phyloP scores from a whole-genome alignment of 2,797 vertebrate genomes.

The Chelon labrosus region DNA sequence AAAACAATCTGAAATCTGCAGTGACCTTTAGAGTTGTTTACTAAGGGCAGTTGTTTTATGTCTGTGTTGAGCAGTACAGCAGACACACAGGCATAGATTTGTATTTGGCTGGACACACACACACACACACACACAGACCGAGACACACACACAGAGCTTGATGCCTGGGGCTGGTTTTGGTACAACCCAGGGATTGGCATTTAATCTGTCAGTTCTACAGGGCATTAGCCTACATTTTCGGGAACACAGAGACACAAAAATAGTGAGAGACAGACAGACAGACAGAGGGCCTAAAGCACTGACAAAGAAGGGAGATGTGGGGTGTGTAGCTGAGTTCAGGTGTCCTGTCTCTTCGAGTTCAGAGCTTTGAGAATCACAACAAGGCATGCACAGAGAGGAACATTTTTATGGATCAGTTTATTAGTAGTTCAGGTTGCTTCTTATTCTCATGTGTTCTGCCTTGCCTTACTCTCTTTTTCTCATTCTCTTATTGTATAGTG shows the following conservation, averaged over 20 bases:
- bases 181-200: conserved; percentile 79
- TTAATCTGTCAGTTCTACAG: conserved; percentile 78
- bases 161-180: conserved; percentile 74
- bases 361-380: conserved; percentile 50
- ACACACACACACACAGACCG: conserved; percentile 12
- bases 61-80: conserved; percentile 52
- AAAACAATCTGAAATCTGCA: conserved; percentile 65
- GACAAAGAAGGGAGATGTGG: conserved; percentile 18
- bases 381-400: background rate
- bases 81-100: conserved; percentile 62
- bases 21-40: conserved; percentile 78
- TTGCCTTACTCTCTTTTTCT: background rate
- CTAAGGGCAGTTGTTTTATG: conserved; percentile 72
- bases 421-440: background rate
- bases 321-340: conserved; percentile 18
- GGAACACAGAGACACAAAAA: conserved; percentile 59
- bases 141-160: conserved; percentile 20
- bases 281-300: conserved; percentile 23
- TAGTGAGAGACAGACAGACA: conserved; percentile 44
- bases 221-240: conserved; percentile 82
- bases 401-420: background rate
- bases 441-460: background rate
- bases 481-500: background rate
- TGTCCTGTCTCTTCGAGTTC: conserved; percentile 31
- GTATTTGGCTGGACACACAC: conserved; percentile 39